Evolutionary conservation across 1,140 invertebrate genomes (phyloP), one percentile per base, ranked within the genome.

Genomic region (Bombus breviceps): DNA sequence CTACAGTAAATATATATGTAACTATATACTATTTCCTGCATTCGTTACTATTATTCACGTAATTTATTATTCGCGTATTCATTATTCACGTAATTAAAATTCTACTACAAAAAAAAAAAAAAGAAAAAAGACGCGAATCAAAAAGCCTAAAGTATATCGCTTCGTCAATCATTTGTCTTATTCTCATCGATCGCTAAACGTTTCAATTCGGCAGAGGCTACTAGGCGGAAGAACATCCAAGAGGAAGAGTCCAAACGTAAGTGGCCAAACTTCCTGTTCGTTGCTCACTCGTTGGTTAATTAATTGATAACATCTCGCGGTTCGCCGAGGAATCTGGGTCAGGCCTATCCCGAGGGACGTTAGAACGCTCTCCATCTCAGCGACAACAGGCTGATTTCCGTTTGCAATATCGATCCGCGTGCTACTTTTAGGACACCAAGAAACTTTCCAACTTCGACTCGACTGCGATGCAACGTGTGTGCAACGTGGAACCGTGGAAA

Each of bases 221-320:
- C n/a, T 32, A 66, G 6, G 0, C 13, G 62, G 22, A 37, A 68
- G 32, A 68, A 68, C 3, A 22, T 6, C 6, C 15, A 37, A 37
- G 18, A 68, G 9, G 3, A 37, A 68, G 8, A 25, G 18, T 13
- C 64, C 3, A 10, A 47, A 47, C 37, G 66, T 22, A 37, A 68
- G 37, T 25, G 4, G 34, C 34, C 66, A 9, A 47, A 82, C 57
- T 84, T 74, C 68, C 43, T 81, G 59, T 66, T 41, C 77, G 59
- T 81, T 64, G 39, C 39, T 72, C 41, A 1, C 62, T 72, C 62
- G 64, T 57, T 80, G 57, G 66, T 76, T 76, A 76, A 66, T 75
- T 83, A 83, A 83, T 83, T 75, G 81, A 83, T 75, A 83, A 72
- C 43, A 75, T 83, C 72, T 64, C 41, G 80, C 80, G 80, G 37